Evolutionary conservation across 2,888 invertebrate genomes (phyloP).

Genomic region (Platycheirus rosarum): DNA sequence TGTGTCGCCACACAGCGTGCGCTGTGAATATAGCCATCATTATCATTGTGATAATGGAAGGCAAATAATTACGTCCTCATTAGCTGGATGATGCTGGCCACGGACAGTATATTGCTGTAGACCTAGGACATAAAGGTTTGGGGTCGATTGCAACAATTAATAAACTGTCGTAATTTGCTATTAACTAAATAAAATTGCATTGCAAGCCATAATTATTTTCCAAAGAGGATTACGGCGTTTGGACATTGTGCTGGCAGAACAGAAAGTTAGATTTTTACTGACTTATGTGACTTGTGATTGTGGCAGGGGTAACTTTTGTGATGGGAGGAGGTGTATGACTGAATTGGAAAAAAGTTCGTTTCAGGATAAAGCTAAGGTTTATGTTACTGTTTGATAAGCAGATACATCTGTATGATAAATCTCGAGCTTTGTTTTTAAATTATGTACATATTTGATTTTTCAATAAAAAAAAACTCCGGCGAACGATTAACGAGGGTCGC

Average conservation of each 20-base stretch:
- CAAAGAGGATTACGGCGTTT: slow-evolving; percentile 49
- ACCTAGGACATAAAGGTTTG: slow-evolving; percentile 14
- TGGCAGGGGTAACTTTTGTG: no score
- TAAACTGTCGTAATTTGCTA: slow-evolving; percentile 73
- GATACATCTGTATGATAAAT: no score
- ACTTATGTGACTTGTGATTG: slow-evolving; percentile 28
- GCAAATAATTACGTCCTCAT: slow-evolving; percentile 74
- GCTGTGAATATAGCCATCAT: slow-evolving; percentile 70
- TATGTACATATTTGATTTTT: no score
- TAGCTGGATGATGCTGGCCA: slow-evolving; percentile 65
- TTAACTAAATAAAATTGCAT: slow-evolving; percentile 73
- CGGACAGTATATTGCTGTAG: slow-evolving; percentile 23
- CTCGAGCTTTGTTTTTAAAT: no score
- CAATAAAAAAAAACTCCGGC: no score
- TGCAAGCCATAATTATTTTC: slow-evolving; percentile 69
- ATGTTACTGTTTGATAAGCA: no score
- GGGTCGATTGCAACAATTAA: slow-evolving; percentile 62
- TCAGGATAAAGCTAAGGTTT: no score
- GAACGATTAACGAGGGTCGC: no score
- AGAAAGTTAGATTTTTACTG: slow-evolving; percentile 31
- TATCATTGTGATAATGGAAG: slow-evolving; percentile 70
- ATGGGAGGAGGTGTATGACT: no score
- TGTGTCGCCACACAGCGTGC: slow-evolving; percentile 33
- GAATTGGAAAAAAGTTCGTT: no score
- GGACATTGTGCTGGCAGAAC: neutral